Percentiles rank a stretch among this genome's conserved stretches.
phyloP scores from a whole-genome alignment of 2,888 invertebrate genomes.

The Tortrix viridana region DNA sequence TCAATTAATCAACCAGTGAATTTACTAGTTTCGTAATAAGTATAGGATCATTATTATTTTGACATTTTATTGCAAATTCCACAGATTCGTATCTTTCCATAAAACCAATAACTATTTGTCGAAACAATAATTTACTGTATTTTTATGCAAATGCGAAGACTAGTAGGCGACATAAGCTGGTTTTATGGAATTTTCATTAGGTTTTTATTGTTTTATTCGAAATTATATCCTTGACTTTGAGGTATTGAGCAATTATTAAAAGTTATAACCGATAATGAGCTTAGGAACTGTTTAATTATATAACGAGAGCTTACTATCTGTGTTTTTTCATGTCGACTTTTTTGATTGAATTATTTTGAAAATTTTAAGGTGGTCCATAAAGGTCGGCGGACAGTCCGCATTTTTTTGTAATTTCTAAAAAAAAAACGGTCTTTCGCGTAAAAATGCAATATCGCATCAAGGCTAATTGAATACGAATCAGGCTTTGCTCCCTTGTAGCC shows the following conservation, averaged over 20 bases:
- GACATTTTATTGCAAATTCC: constrained; percentile 68
- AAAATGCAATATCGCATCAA: no score
- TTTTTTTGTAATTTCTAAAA: no score
- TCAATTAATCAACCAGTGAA: constrained; percentile 41
- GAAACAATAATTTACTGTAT: constrained; percentile 73
- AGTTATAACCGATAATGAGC: constrained; percentile 19
- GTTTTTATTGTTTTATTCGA: constrained; percentile 70
- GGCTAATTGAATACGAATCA: no score
- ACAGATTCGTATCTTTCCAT: constrained; percentile 57
- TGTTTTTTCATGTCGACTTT: not conserved
- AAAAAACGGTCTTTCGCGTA: no score
- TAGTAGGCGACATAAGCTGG: constrained; percentile 69
- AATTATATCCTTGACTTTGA: constrained; percentile 43
- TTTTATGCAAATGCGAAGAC: constrained; percentile 72
- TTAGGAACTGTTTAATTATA: constrained; percentile 2
- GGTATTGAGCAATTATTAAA: constrained; percentile 29
- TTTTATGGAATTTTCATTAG: constrained; percentile 76
- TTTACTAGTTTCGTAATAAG: constrained; percentile 46
- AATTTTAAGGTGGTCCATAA: no score
- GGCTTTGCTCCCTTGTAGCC: no score
- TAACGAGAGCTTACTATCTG: not conserved
- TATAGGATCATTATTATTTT: constrained; percentile 62
- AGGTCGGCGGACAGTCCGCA: no score
- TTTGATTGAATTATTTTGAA: not conserved
- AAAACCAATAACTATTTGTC: constrained; percentile 77